A percentile compares a stretch with the other conserved stretches of the same genome.
These are phyloP conservation scores for Zingel zingel DNA, from an alignment of 2,113 vertebrate species.

Conservation along the genomic window DNA sequence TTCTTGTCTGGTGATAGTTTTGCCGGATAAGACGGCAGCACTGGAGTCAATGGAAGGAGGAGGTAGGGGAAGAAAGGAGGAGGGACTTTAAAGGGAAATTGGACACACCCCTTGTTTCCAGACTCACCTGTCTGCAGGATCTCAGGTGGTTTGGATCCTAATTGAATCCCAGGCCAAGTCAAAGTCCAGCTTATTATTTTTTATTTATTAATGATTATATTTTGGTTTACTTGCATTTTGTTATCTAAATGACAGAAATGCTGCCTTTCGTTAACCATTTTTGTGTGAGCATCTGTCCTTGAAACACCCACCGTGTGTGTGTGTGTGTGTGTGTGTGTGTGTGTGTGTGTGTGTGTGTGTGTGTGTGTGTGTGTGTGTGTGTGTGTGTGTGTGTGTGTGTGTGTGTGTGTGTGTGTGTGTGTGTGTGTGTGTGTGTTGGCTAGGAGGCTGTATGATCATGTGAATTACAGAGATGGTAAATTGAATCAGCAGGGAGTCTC, in stretches of 20 bases:
- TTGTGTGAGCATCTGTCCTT: background rate
- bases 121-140: slow-evolving; percentile 2
- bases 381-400: slow-evolving; percentile 22
- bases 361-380: slow-evolving; percentile 14
- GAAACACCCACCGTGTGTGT: slow-evolving; percentile 5
- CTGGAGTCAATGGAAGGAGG: background rate
- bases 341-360: slow-evolving; percentile 13
- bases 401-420: slow-evolving; percentile 38
- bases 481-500: slow-evolving; percentile 77
- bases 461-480: slow-evolving; percentile 75
- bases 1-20: background rate
- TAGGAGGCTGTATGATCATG: slow-evolving; percentile 35
- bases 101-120: background rate
- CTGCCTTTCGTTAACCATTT: background rate
- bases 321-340: slow-evolving; percentile 35
- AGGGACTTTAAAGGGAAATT: background rate
- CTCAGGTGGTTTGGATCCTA: background rate
- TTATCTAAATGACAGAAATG: background rate
- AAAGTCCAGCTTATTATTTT: background rate
- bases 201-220: background rate
- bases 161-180: background rate
- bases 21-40: background rate
- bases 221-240: background rate
- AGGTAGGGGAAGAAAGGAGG: background rate
- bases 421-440: slow-evolving; percentile 17